Evolutionary conservation across 2,888 invertebrate genomes (phyloP).

Genomic region (Urechis unicinctus): DNA sequence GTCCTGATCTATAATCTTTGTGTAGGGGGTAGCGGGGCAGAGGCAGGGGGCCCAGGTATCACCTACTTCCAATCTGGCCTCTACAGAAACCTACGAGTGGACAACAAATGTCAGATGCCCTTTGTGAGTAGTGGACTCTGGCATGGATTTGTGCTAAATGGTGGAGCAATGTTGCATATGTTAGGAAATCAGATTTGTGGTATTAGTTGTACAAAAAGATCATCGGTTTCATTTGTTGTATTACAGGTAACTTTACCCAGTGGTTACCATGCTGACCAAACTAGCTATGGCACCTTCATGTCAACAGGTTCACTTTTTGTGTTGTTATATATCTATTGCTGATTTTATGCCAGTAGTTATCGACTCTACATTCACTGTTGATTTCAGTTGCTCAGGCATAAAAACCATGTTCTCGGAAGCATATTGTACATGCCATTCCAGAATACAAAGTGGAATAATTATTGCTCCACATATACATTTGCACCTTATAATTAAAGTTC

Average conservation of each 20-base stretch:
- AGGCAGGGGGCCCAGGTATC: constrained; percentile 30
- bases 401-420: too few species aligned
- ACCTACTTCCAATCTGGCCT: constrained; percentile 23
- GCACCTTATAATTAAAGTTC: too few species aligned
- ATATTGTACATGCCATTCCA: too few species aligned
- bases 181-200: background rate
- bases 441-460: too few species aligned
- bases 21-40: constrained; percentile 16
- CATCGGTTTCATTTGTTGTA: too few species aligned
- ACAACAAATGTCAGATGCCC: constrained; percentile 30
- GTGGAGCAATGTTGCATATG: background rate
- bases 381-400: too few species aligned
- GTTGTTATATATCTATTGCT: too few species aligned
- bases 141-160: too few species aligned
- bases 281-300: constrained; percentile 4
- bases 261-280: constrained; percentile 4
- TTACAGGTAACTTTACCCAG: constrained; percentile 12
- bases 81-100: constrained; percentile 24
- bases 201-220: constrained; percentile 5
- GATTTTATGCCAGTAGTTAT: too few species aligned
- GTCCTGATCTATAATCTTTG: constrained; percentile 9
- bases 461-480: too few species aligned
- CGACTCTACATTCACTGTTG: too few species aligned
- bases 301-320: constrained; percentile 5
- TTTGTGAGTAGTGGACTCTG: constrained; percentile 9